These are phyloP conservation scores for Spea multiplicata DNA, from an alignment of 2,113 vertebrate genomes.

Conservation along the genomic window DNA sequence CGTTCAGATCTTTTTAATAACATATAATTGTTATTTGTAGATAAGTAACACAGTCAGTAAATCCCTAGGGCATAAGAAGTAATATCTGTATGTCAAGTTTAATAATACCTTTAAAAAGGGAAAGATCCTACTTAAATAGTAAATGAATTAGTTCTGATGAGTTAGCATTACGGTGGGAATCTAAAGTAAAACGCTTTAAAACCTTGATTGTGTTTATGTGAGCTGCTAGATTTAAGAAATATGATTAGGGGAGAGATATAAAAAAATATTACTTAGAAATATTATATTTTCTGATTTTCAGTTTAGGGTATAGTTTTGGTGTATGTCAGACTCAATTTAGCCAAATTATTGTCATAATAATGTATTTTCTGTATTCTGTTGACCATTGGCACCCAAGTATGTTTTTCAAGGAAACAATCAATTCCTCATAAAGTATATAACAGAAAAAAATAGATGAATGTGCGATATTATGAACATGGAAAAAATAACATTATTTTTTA, in stretches of 20 bases:
- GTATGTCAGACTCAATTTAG: not conserved
- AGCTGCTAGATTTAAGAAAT: slow-evolving; percentile 14
- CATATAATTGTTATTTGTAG: slow-evolving; percentile 45
- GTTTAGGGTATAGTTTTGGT: not conserved
- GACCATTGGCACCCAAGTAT: not conserved
- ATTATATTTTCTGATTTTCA: not conserved
- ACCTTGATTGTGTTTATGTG: slow-evolving; percentile 41
- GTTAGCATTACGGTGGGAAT: slow-evolving; percentile 31
- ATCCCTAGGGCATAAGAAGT: slow-evolving; percentile 41
- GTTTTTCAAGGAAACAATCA: too few species aligned
- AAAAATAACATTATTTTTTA: too few species aligned
- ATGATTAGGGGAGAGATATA: slow-evolving; percentile 3
- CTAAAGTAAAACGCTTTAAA: slow-evolving; percentile 35
- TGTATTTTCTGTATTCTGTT: too few species aligned
- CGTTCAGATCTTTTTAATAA: slow-evolving; percentile 46
- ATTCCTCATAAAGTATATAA: too few species aligned
- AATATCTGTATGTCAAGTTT: slow-evolving; percentile 41
- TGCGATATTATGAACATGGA: too few species aligned
- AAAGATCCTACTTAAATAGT: slow-evolving; percentile 46
- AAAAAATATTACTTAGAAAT: slow-evolving; percentile 1
- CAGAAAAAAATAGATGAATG: too few species aligned
- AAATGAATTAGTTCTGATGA: slow-evolving; percentile 47
- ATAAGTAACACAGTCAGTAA: slow-evolving; percentile 44
- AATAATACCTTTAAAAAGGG: slow-evolving; percentile 46
- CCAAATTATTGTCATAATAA: not conserved